A percentile compares a stretch with the other conserved stretches of the same genome.
Evolutionary conservation across 1,140 invertebrate species (phyloP).

Genomic region (Ectropis grisescens): DNA sequence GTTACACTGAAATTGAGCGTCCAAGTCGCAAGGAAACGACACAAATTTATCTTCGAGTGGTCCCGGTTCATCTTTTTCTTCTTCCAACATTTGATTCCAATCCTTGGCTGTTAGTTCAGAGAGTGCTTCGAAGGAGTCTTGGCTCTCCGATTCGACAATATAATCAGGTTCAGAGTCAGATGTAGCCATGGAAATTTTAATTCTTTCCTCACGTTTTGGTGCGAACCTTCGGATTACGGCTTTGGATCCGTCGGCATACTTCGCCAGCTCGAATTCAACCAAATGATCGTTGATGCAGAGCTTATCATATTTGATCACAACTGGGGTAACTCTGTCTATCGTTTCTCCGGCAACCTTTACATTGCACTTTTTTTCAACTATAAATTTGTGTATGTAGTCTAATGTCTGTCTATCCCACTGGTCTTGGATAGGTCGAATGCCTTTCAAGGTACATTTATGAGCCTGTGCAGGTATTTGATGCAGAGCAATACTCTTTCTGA

Average conservation of each 20-base stretch:
- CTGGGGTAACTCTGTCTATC: conserved; percentile 27
- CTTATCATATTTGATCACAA: conserved; percentile 49
- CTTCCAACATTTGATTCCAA: conserved; percentile 42
- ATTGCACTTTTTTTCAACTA: conserved; percentile 49
- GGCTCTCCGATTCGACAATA: conserved; percentile 26
- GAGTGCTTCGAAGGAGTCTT: conserved; percentile 23
- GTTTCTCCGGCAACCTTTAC: conserved; percentile 31
- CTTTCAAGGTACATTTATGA: conserved; percentile 53
- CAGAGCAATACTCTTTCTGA: conserved; percentile 73
- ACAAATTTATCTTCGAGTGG: conserved; percentile 16
- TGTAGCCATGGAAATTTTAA: conserved; percentile 4
- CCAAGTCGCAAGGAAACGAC: conserved; percentile 19
- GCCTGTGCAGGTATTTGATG: conserved; percentile 72
- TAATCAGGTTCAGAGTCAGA: conserved; percentile 48
- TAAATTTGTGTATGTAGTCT: conserved; percentile 51
- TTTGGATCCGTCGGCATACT: conserved; percentile 38
- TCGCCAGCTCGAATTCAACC: conserved; percentile 51
- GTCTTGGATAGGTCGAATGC: conserved; percentile 47
- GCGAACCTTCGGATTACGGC: conserved; percentile 26
- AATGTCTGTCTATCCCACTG: conserved; percentile 42
- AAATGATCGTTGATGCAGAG: conserved; percentile 51
- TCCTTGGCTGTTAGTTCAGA: conserved; percentile 26
- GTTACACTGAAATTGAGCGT: conserved; percentile 34
- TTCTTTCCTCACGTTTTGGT: conserved; percentile 4
- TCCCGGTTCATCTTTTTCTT: no score